phyloP scores from a whole-genome alignment of 2,797 vertebrate genomes.

The Neomorphus geoffroyi region DNA sequence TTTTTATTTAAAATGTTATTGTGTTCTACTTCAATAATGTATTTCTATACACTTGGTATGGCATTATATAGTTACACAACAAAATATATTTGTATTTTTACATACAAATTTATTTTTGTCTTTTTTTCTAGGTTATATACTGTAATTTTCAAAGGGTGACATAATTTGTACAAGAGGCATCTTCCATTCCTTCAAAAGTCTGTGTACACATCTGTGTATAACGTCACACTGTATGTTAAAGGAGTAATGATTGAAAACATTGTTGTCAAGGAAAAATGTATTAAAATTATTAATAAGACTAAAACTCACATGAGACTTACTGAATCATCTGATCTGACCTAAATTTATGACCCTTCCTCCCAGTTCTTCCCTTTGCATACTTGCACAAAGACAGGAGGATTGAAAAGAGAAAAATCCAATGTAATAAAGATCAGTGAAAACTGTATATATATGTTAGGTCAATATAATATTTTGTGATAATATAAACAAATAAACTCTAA shows the following conservation, averaged over 20 bases:
- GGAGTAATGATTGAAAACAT: constrained; percentile 48
- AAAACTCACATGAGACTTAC: constrained; percentile 56
- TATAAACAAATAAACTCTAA: constrained; percentile 68
- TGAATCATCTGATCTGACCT: constrained; percentile 70
- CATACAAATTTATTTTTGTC: not conserved
- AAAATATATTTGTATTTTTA: not conserved
- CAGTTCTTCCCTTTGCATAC: constrained; percentile 20
- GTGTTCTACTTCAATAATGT: not conserved
- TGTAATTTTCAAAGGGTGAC: not conserved
- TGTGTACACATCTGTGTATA: not conserved
- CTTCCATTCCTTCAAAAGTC: not conserved
- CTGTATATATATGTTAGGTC: constrained; percentile 37
- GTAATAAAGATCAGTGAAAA: constrained; percentile 45
- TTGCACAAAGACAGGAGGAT: constrained; percentile 18
- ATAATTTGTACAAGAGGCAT: not conserved
- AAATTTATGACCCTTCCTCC: constrained; percentile 68
- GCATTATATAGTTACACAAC: not conserved
- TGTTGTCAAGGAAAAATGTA: constrained; percentile 48
- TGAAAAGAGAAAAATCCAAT: not conserved
- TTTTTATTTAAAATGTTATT: not conserved
- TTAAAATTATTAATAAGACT: constrained; percentile 73
- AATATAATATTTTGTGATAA: constrained; percentile 49
- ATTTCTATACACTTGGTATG: not conserved
- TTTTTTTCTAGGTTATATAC: not conserved
- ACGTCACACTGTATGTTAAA: not conserved